A percentile compares a stretch with the other conserved stretches of the same genome.
Evolutionary conservation across 2,888 invertebrate genomes (phyloP).

Genomic region (Epinotia nisella): DNA sequence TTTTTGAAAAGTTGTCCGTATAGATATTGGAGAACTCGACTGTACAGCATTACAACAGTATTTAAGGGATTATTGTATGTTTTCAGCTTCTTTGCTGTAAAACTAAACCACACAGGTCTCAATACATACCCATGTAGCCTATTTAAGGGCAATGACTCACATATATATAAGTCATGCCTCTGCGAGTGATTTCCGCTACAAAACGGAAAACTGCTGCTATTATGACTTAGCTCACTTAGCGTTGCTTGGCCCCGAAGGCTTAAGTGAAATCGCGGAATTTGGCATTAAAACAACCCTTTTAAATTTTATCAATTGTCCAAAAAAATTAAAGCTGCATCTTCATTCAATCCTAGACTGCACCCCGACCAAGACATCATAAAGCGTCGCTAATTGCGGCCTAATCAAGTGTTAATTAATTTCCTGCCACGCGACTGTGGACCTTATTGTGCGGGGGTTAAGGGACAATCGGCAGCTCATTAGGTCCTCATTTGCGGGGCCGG

Average conservation of each 20-base stretch:
- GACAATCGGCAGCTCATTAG: conserved; percentile 28
- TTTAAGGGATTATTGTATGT: too few species aligned
- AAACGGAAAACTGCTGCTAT: too few species aligned
- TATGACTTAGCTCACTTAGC: neutral
- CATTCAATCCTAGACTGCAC: conserved; percentile 12
- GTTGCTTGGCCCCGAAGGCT: too few species aligned
- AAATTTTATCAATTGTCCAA: conserved; percentile 19
- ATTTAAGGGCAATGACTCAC: too few species aligned
- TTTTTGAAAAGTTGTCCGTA: too few species aligned
- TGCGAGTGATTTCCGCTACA: too few species aligned
- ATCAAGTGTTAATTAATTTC: conserved; percentile 32
- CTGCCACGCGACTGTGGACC: conserved; percentile 19
- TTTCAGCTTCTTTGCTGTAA: too few species aligned
- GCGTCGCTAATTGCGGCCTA: conserved; percentile 32
- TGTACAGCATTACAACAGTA: too few species aligned
- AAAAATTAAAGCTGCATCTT: conserved; percentile 8
- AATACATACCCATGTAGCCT: too few species aligned
- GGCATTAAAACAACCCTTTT: conserved; percentile 13
- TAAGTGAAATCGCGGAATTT: conserved; percentile 2
- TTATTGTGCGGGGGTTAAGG: conserved; percentile 13
- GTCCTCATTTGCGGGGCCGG: conserved; percentile 32
- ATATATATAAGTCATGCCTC: too few species aligned
- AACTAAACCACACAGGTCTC: too few species aligned
- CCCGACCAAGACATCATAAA: conserved; percentile 18
- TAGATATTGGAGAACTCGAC: too few species aligned